Base-by-base conservation (phyloP, 2,888 invertebrate genomes). In the Suillia variegata region DNA sequence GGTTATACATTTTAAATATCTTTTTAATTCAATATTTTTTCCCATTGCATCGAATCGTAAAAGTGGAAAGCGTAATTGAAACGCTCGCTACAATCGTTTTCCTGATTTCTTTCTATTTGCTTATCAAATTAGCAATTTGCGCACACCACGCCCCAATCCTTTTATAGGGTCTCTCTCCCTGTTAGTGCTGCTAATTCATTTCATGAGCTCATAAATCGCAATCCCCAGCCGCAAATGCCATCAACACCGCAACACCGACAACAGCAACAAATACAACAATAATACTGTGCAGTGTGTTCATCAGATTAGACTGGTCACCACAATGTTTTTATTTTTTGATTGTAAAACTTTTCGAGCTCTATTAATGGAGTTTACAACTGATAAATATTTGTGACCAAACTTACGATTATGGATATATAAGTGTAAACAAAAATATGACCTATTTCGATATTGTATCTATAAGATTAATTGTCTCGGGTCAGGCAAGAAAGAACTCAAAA, bases 111-210 rank as follows among this genome's bases (percentile, higher is more conserved):
- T 59, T 50, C 49, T 54, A 59, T 54, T 59, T 59, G 54, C 59
- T 59, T 59, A 56, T 56, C 52, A 56, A 59, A 59, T 59, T 59
- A 59, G 48, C 55, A 59, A 59, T 59, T 59, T 56, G 52, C 56
- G 49, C 56, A 31, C 48, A 8, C 45, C 15, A 12, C 21, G 33
- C n/a, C 26, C 4, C 51, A n/a, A 17, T 2, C 15, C n/a, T 18
- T 15, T 17, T n/a, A 10, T 21, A 13, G 6, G 4, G 31, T 17
- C 15, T 17, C 47, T n/a, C 5, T 6, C 48, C 13, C 47, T 20
- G 6, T n/a, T n/a, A n/a, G n/a, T n/a, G 20, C 12, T 24, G 56
- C 48, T 55, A 56, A 52, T 51, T 56, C 56, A 49, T 53, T 60
- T 56, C 60, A 56, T 21, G 38, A 56, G 60, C 60, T 60, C 56